These are phyloP conservation scores for Odontophorus gujanensis DNA, from an alignment of 2,113 vertebrate species.

Conservation along the genomic window DNA sequence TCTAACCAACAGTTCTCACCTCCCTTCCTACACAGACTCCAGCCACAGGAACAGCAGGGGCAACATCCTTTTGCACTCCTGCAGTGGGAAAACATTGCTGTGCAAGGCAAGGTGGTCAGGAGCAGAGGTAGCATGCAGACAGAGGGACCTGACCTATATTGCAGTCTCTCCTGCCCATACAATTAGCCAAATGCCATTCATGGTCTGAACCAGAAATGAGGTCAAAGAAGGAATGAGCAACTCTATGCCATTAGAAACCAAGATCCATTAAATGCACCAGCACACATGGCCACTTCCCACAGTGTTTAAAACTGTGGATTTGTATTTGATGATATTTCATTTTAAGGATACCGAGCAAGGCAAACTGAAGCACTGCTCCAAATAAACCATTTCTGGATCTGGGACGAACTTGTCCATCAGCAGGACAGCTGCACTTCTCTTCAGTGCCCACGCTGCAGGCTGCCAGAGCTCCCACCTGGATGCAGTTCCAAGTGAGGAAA, in stretches of 20 bases:
- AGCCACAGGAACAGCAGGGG: not conserved
- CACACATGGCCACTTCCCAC: fast-evolving
- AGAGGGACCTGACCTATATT: slow-evolving; percentile 19
- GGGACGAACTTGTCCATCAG: fast-evolving
- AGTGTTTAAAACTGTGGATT: fast-evolving
- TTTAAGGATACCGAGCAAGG: fast-evolving
- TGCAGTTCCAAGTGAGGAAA: fast-evolving
- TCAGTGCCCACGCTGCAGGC: fast-evolving
- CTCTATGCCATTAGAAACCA: not conserved
- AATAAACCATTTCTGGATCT: too few relatives aligned
- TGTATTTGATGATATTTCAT: not conserved
- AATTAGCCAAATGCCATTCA: slow-evolving; percentile 5
- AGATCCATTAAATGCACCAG: not conserved
- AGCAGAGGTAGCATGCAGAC: not conserved
- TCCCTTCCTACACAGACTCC: not conserved
- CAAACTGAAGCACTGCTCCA: not conserved
- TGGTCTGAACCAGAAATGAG: not conserved
- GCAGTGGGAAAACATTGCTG: not conserved
- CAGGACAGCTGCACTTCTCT: too few relatives aligned
- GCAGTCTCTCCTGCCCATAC: slow-evolving; percentile 25
- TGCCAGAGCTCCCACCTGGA: not conserved
- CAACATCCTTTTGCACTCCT: not conserved
- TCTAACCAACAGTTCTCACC: fast-evolving
- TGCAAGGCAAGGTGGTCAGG: not conserved
- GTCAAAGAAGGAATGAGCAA: not conserved